These are phyloP conservation scores for Drosophila austrosaltans DNA, from an alignment of 2,888 invertebrate species.

Conservation along the genomic window DNA sequence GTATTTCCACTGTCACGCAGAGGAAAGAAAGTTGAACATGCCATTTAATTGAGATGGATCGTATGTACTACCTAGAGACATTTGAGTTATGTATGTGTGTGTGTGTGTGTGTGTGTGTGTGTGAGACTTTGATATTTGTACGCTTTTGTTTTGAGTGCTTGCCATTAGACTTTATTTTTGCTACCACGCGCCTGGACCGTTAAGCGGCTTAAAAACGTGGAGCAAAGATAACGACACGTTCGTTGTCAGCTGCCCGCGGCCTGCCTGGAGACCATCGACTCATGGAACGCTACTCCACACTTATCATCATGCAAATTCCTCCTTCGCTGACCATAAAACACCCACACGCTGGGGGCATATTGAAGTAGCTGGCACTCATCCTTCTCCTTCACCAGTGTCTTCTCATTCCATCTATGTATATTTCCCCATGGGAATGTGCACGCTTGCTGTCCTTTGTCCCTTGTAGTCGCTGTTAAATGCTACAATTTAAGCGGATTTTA, in stretches of 20 bases:
- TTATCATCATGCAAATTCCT: conserved; percentile 27
- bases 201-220: conserved; percentile 8
- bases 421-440: neutral
- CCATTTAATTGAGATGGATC: no score
- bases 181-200: neutral
- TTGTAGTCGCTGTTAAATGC: conserved; percentile 43
- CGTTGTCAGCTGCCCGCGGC: neutral
- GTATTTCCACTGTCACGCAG: no score
- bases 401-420: neutral
- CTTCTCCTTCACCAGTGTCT: neutral
- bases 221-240: conserved; percentile 3
- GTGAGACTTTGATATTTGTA: neutral
- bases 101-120: neutral
- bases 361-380: conserved; percentile 22
- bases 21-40: no score
- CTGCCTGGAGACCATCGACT: neutral
- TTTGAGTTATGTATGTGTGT: neutral
- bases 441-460: conserved; percentile 7
- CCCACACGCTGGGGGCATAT: conserved; percentile 33
- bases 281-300: conserved; percentile 12
- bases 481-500: conserved; percentile 53
- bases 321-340: conserved; percentile 41
- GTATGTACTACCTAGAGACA: neutral
- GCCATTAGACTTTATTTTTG: conserved; percentile 2
- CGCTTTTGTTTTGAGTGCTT: neutral